These are phyloP conservation scores for Silurus asotus DNA, from an alignment of 2,113 vertebrate species.

Conservation along the genomic window DNA sequence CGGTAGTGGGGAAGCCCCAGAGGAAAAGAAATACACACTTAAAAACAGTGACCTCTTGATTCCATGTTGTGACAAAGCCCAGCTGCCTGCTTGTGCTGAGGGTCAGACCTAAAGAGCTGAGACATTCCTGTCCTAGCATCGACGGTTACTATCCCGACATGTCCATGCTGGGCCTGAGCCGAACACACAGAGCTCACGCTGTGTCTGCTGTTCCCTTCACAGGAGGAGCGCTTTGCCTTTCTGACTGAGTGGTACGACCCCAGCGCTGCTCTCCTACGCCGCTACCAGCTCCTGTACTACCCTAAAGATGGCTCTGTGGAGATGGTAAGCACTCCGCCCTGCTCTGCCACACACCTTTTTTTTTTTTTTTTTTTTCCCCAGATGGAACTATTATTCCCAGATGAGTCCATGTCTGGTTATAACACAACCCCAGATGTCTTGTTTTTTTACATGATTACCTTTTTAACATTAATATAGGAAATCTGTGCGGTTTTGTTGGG, in stretches of 20 bases:
- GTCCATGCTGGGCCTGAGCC: slow-evolving; percentile 3
- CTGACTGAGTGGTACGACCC: slow-evolving; percentile 92
- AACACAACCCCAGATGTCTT: not conserved
- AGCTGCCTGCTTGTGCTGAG: slow-evolving; percentile 40
- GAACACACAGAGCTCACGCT: slow-evolving; percentile 30
- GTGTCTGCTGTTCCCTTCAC: slow-evolving; percentile 48
- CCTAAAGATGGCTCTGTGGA: slow-evolving; percentile 88
- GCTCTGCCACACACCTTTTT: not conserved
- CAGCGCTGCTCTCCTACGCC: slow-evolving; percentile 82
- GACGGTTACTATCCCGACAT: slow-evolving; percentile 19
- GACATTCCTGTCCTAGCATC: slow-evolving; percentile 2
- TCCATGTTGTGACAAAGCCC: slow-evolving; percentile 30
- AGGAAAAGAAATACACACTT: not conserved
- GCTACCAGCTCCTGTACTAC: slow-evolving; percentile 90
- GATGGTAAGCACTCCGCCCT: slow-evolving; percentile 78
- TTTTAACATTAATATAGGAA: not conserved
- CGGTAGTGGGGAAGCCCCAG: not conserved
- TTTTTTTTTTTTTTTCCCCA: too few relatives aligned
- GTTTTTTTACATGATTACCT: not conserved
- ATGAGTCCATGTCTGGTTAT: not conserved
- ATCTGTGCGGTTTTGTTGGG: not conserved
- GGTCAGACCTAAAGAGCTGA: slow-evolving; percentile 17
- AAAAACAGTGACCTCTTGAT: slow-evolving; percentile 24
- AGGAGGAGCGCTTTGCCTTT: slow-evolving; percentile 88
- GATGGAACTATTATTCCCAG: not conserved